A percentile compares a stretch with the other conserved stretches of the same genome.
These are phyloP conservation scores for Gortyna flavago DNA, from an alignment of 2,888 invertebrate genomes.

Conservation along the genomic window DNA sequence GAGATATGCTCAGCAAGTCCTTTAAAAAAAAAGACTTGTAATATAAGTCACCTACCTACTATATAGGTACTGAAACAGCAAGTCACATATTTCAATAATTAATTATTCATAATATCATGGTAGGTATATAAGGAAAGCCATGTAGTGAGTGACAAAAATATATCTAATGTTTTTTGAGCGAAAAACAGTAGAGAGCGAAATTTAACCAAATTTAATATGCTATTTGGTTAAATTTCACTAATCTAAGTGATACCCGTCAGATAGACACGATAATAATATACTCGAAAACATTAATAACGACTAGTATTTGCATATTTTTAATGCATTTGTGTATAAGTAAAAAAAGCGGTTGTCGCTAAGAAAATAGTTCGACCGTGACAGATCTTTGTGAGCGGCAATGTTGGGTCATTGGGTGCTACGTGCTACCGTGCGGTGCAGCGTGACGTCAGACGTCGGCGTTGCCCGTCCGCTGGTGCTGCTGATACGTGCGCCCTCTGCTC, in stretches of 20 bases:
- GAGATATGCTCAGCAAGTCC: no score
- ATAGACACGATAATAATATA: neutral
- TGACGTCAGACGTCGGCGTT: constrained; percentile 25
- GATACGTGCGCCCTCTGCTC: constrained; percentile 37
- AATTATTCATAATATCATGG: neutral
- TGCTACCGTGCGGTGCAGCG: neutral
- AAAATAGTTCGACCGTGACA: constrained; percentile 3
- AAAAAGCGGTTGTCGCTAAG: neutral
- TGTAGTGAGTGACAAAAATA: neutral
- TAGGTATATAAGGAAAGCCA: neutral
- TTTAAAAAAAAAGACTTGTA: no score
- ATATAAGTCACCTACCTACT: no score
- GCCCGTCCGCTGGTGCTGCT: neutral
- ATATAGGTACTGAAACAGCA: neutral
- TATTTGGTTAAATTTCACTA: constrained; percentile 4
- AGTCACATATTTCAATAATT: constrained; percentile 5
- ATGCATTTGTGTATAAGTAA: neutral
- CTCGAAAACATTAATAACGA: constrained; percentile 8
- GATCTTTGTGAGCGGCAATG: neutral
- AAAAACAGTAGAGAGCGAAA: no score
- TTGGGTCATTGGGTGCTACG: no score
- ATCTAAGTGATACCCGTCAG: constrained; percentile 6
- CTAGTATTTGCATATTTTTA: constrained; percentile 15
- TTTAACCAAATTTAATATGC: neutral
- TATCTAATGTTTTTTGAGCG: neutral